phyloP scores from a whole-genome alignment of 2,888 invertebrate species.

The Phalangium opilio region DNA sequence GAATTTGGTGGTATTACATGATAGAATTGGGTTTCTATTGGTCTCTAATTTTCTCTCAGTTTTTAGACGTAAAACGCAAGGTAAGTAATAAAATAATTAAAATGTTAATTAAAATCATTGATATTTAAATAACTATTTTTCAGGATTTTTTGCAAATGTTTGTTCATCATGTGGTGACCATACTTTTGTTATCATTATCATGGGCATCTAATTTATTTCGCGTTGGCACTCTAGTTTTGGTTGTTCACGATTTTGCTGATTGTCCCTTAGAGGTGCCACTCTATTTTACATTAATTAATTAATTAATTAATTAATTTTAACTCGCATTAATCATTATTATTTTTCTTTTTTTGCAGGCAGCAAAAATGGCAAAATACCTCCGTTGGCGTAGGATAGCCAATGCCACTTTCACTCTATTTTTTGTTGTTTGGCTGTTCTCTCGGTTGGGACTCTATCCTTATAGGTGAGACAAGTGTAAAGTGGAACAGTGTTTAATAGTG shows the following conservation, averaged over 20 bases:
- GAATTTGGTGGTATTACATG: conserved; percentile 97
- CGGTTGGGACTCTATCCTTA: conserved; percentile 73
- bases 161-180: conserved; percentile 86
- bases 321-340: neutral
- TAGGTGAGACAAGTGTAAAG: conserved; percentile 32
- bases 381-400: conserved; percentile 78
- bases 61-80: conserved; percentile 72
- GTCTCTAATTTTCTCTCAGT: conserved; percentile 81
- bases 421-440: conserved; percentile 77
- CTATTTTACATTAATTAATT: too few relatives aligned
- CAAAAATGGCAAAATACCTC: conserved; percentile 87
- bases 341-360: conserved; percentile 44
- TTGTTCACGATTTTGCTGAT: conserved; percentile 77
- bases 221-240: conserved; percentile 73
- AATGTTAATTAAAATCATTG: neutral
- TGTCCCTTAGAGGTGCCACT: conserved; percentile 61
- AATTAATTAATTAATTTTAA: too few relatives aligned
- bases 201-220: conserved; percentile 86
- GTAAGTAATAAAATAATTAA: conserved; percentile 20
- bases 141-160: conserved; percentile 91
- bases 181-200: conserved; percentile 73
- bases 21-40: conserved; percentile 87
- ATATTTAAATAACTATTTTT: neutral
- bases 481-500: too few relatives aligned
- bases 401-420: conserved; percentile 70